phyloP scores from a whole-genome alignment of 2,797 vertebrate genomes.

The Schizothorax lantsangensis region DNA sequence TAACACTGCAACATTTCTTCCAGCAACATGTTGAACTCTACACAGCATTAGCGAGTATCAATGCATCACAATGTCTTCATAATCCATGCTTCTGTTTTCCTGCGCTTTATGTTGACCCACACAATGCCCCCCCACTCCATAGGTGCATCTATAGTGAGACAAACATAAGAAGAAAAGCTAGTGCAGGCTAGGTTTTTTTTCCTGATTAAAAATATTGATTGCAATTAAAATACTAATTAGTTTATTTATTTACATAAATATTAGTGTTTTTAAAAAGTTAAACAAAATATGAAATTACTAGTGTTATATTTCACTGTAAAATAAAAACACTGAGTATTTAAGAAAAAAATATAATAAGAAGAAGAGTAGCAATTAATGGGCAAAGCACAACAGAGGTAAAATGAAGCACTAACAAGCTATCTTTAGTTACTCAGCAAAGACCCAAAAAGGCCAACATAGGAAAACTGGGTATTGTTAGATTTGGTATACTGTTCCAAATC shows the following conservation, averaged over 20 bases:
- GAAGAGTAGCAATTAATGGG: background rate
- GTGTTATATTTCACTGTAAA: background rate
- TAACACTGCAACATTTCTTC: conserved; percentile 35
- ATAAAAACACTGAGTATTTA: background rate
- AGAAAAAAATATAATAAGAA: background rate
- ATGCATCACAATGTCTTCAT: conserved; percentile 2
- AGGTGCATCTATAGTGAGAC: background rate
- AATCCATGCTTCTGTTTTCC: background rate
- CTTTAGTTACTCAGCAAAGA: background rate
- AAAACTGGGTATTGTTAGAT: background rate
- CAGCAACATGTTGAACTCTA: conserved; percentile 33
- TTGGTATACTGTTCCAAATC: background rate
- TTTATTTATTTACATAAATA: background rate
- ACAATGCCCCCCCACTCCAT: background rate
- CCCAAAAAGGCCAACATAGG: background rate
- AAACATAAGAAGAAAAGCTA: background rate
- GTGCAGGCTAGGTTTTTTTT: background rate
- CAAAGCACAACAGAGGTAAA: background rate
- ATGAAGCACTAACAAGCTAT: background rate
- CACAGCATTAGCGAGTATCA: conserved; percentile 7
- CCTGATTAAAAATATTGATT: background rate
- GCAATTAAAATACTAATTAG: background rate
- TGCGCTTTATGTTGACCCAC: background rate
- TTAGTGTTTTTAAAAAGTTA: background rate
- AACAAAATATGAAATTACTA: background rate